Percentiles rank a stretch among this genome's conserved stretches.
These are phyloP conservation scores for Melinopterus prodromus DNA, from an alignment of 2,888 invertebrate genomes.

Conservation along the genomic window DNA sequence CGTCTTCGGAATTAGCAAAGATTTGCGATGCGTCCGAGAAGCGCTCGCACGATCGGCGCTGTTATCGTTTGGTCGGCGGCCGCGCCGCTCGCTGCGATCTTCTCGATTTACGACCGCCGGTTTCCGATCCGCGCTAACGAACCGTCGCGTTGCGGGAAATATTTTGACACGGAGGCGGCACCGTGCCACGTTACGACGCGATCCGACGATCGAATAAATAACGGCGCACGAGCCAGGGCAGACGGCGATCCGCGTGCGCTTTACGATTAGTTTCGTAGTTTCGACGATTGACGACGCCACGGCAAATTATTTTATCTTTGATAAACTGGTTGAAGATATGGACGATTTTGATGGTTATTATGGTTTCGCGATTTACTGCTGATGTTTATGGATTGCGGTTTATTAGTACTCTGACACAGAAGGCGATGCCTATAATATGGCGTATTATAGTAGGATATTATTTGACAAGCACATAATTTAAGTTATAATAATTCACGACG, in stretches of 20 bases:
- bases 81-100: background rate
- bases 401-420: too few relatives aligned
- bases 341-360: too few relatives aligned
- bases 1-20: background rate
- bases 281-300: too few relatives aligned
- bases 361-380: too few relatives aligned
- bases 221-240: background rate
- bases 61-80: background rate
- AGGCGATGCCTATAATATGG: too few relatives aligned
- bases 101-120: background rate
- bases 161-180: conserved; percentile 4
- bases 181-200: conserved; percentile 4
- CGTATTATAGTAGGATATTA: too few relatives aligned
- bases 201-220: background rate
- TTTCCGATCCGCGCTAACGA: conserved; percentile 4
- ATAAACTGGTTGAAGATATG: too few relatives aligned
- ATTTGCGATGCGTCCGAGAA: background rate
- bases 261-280: background rate
- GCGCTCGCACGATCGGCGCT: background rate
- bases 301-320: too few relatives aligned
- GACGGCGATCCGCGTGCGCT: background rate
- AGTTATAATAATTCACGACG: too few relatives aligned
- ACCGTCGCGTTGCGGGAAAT: background rate
- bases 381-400: too few relatives aligned
- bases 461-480: too few relatives aligned